Base-by-base conservation (phyloP, 2,797 vertebrate genomes). In the Melanotaenia trifasciata region DNA sequence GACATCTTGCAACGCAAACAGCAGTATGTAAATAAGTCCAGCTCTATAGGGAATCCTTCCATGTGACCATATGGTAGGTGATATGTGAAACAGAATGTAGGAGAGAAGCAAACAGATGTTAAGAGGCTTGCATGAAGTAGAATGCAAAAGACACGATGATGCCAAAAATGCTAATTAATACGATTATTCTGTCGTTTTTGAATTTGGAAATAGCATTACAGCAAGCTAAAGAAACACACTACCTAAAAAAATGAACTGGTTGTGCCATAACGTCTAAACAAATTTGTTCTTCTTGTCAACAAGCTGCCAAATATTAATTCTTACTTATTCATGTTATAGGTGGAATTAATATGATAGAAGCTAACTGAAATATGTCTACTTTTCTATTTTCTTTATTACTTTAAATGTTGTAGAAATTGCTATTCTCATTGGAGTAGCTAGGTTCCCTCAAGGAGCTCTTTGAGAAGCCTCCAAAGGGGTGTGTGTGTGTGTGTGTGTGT, bases 241-340 rank as follows among this genome's bases (percentile, higher is more conserved):
- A n/a, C 67, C 18, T 11, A 32, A n/a, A 40, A 3, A 40, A 14
- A 40, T 40, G 12, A 40, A 10, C 40, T 43, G 40, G 14, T 43
- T 18, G 14, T 5, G 13, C 40, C 16, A 40, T 14, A 40, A 40
- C 2, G 12, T 13, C 13, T 40, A 13, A 16, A 43, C 16, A 45
- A 16, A 45, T 18, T 1, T 45, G 43, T 3, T 20, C 43, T 8
- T 18, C 43, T 20, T 45, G 16, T 45, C 3, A 18, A 43, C 13
- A 43, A 14, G 13, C 13, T 43, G 40, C 40, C 14, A 43, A 43
- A 43, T 43, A 43, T 43, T 5, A 45, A 18, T 5, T 18, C 22
- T 26, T 58, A 45, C 72, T 77, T 78, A 0, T 72, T 75, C 50
- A 24, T 65, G 26, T 54, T 50, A 68, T 24, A 61, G 64, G 10